Percentiles rank a stretch among this genome's conserved stretches.
These are phyloP conservation scores for Stenurella melanura DNA, from an alignment of 2,888 invertebrate genomes.

Conservation along the genomic window DNA sequence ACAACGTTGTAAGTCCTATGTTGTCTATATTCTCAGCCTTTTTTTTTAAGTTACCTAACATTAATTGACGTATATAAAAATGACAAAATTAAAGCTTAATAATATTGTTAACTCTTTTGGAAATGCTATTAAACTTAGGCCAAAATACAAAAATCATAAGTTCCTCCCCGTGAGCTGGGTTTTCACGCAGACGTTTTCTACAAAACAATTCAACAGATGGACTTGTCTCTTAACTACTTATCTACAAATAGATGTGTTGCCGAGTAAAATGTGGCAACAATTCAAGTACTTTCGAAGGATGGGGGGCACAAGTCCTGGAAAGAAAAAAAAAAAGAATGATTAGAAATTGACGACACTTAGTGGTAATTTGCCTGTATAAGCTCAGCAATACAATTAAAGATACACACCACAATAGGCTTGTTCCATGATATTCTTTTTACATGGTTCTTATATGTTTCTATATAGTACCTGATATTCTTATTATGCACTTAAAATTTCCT, in stretches of 20 bases:
- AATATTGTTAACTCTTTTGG: not conserved
- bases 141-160: not conserved
- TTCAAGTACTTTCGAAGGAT: constrained; percentile 45
- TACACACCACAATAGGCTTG: too few relatives aligned
- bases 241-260: constrained; percentile 56
- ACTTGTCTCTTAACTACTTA: constrained; percentile 61
- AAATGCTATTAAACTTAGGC: constrained; percentile 1
- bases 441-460: too few relatives aligned
- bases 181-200: constrained; percentile 57
- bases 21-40: constrained; percentile 27
- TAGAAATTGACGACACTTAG: not conserved
- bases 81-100: constrained; percentile 10
- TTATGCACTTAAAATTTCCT: too few relatives aligned
- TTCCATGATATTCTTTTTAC: too few relatives aligned
- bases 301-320: constrained; percentile 51
- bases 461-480: too few relatives aligned
- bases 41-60: constrained; percentile 17
- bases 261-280: constrained; percentile 46
- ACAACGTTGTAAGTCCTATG: not conserved
- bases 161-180: constrained; percentile 19
- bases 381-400: too few relatives aligned
- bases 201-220: constrained; percentile 52
- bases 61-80: constrained; percentile 22
- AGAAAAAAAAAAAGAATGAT: constrained; percentile 31
- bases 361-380: too few relatives aligned